Evolutionary conservation across 2,797 vertebrate genomes (phyloP).

Genomic region (Macropus fuliginosus): DNA sequence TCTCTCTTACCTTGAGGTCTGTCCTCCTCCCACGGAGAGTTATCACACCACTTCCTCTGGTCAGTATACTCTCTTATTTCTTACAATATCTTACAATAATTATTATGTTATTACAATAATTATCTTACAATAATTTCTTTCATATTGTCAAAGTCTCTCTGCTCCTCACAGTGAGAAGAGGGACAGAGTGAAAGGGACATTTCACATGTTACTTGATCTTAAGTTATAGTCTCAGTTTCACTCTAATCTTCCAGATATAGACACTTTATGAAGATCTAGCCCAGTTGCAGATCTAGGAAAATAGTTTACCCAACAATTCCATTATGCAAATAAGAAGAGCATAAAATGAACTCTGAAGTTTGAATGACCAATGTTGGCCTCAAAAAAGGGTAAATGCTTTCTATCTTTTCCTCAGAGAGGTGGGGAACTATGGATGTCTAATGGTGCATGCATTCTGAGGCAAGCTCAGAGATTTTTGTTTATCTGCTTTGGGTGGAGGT

Average conservation of each 20-base stretch:
- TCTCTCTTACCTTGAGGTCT: too few species aligned
- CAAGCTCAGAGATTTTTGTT: background rate
- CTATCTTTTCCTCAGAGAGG: background rate
- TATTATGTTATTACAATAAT: too few species aligned
- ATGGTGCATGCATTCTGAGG: background rate
- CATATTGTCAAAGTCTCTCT: too few species aligned
- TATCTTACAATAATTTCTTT: too few species aligned
- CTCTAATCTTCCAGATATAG: background rate
- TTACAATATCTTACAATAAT: too few species aligned
- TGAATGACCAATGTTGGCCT: background rate
- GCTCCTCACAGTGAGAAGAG: background rate
- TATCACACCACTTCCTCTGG: too few species aligned
- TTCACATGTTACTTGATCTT: background rate
- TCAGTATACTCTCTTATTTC: too few species aligned
- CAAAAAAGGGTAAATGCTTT: background rate
- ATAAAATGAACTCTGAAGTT: background rate
- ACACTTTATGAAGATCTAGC: background rate
- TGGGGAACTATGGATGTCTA: too few species aligned
- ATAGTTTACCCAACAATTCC: background rate
- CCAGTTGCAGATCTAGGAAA: background rate
- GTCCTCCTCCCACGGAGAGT: too few species aligned
- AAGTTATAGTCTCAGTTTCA: background rate
- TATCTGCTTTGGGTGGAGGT: background rate
- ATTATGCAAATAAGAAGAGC: background rate
- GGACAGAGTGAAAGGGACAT: background rate